Evolutionary conservation across 1,140 invertebrate genomes (phyloP), one percentile per base, ranked within the genome.

Genomic region (Antheraea pernyi): DNA sequence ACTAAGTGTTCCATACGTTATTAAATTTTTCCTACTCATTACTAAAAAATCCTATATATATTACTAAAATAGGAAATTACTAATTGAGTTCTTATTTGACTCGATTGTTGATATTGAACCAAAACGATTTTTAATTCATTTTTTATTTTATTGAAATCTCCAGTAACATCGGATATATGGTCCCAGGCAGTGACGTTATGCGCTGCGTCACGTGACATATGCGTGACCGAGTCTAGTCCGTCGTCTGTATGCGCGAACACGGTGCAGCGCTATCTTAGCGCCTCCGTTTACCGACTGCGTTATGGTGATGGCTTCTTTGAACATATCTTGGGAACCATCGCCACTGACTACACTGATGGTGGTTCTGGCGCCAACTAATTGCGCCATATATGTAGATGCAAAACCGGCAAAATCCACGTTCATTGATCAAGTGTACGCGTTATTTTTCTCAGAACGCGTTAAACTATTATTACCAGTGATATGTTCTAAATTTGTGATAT

Each of bases 121-220:
- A 30, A 30, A 30, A 30, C 22, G 22, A 2, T 30, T 30, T 30
- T 30, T 30, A 2, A 2, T 30, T 30, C 4, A 60, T 30, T 30
- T 30, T 30, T 30, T 30, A 2, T 30, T 30, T 30, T 30, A 60
- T 60, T 69, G 10, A 9, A 64, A 16, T 66, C 66, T 63, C 7
- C 78, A 91, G 88, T 91, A 71, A 84, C 71, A 7, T 75, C 77
- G 0, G 77, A 85, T 11, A 81, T 91, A 30, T 91, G 89, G 89
- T 82, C 80, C 0, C 85, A 88, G 68, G 89, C 87, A 7, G 4
- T 88, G 18, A 37, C 76, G 0, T 63, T 91, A 13, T 88, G 87
- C 68, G 69, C 69, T 0, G 88, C 86, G 13, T 78, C 88, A 0
- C 83, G 87, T 0, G 83, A 84, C 6, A 61, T 87, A n/a, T 83